Base-by-base conservation (phyloP, 1,140 invertebrate genomes). In the Nasonia giraulti region DNA sequence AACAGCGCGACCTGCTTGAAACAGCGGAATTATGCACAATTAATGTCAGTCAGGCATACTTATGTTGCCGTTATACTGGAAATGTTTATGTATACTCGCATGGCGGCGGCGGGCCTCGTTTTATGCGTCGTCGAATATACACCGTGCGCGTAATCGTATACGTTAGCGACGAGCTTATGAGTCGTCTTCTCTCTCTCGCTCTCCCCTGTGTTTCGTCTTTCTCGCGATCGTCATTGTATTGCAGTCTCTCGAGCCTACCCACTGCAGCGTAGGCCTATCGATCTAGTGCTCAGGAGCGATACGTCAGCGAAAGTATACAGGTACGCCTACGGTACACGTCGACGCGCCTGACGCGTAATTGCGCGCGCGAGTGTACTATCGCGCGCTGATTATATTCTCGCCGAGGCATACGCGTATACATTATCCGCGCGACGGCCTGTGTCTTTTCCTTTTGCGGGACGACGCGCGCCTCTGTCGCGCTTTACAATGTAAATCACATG, bases 41-140 rank as follows among this genome's bases (percentile, higher is more conserved):
- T 88, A 88, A 88, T 88, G 87, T 88, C 87, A 87, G 85, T 86
- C 87, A 86, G 86, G 74, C 83, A 88, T 88, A 87, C 87, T 88
- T 88, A 88, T 88, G 87, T 87, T 86, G 86, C 87, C 84, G 85
- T 85, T 88, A 87, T 85, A 50, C 85, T 83, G 85, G 83, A 86
- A 88, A 88, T 87, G 87, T 87, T 88, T 87, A 87, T 88, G 87
- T 87, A 88, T 86, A 80, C 62, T 78, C 40, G 68, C 27, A 33
- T 10, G 68, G 68, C 31, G 55, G 68, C 31, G 55, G 55, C 55
- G n/a, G 74, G 4, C n/a, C 74, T 83, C 81, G 74, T 77, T 77
- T 83, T 76, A 83, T 83, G 62, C 62, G 55, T n/a, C 73, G 66
- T 66, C 73, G 82, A 76, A 82, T 79, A 79, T 78, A 84, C 76